Evolutionary conservation across 2,113 vertebrate species (phyloP).

Genomic region (Bungarus multicinctus): DNA sequence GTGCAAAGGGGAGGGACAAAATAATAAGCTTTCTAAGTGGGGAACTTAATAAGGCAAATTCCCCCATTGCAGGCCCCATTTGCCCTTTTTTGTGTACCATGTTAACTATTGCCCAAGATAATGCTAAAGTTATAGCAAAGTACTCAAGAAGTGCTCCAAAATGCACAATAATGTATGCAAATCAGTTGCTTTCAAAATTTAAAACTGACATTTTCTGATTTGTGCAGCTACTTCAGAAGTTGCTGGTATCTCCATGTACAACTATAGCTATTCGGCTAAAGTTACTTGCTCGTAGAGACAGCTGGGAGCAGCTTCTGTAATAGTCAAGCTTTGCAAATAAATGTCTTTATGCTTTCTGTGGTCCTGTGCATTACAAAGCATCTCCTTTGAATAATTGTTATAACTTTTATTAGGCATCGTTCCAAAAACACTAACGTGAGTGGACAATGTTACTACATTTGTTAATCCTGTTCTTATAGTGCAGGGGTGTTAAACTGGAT

Average conservation of each 20-base stretch:
- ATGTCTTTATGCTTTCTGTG: not conserved
- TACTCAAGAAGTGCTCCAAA: not conserved
- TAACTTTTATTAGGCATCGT: not conserved
- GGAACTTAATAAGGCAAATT: not conserved
- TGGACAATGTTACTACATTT: not conserved
- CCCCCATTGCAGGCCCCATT: not conserved
- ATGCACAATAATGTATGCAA: not conserved
- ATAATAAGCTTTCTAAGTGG: not conserved
- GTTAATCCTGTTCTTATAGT: not conserved
- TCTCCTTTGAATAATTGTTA: not conserved
- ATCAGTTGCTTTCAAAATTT: not conserved
- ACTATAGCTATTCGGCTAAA: not conserved
- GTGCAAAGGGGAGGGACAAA: not conserved
- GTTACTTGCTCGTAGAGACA: not conserved
- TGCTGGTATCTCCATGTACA: not conserved
- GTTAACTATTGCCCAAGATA: not conserved
- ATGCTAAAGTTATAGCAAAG: not conserved
- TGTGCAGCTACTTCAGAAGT: not conserved
- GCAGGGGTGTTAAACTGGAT: too few species aligned
- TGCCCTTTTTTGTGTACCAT: not conserved
- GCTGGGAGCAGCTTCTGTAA: not conserved
- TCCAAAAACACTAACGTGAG: not conserved
- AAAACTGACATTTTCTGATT: not conserved
- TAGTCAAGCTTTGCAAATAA: not conserved
- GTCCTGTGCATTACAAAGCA: not conserved